Conservation (phyloP, 2,888 invertebrate genomes). For the Drosophila limbata region DNA sequence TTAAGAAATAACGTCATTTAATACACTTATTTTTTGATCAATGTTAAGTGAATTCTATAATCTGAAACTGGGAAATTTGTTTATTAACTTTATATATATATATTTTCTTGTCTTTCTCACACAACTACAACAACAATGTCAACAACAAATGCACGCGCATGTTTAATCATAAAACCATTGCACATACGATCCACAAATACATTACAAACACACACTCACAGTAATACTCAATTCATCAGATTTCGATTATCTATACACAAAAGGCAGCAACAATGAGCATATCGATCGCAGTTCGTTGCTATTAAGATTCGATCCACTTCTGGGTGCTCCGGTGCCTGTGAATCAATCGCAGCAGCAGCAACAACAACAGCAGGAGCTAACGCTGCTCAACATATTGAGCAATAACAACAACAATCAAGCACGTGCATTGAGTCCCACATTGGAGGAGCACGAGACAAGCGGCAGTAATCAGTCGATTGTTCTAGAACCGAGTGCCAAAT, state of each 20-base stretch:
- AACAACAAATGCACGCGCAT: constrained; percentile 61
- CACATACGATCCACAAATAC: constrained; percentile 18
- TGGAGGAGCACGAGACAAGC: constrained; percentile 83
- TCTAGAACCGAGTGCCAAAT: constrained; percentile 70
- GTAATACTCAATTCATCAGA: constrained; percentile 85
- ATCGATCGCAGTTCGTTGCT: constrained; percentile 84
- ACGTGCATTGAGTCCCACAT: constrained; percentile 80
- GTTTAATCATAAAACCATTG: constrained; percentile 15
- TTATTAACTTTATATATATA: constrained; percentile 49
- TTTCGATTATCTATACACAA: constrained; percentile 85
- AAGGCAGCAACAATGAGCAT: constrained; percentile 83
- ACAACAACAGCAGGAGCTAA: constrained; percentile 61
- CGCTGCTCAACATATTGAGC: constrained; percentile 52
- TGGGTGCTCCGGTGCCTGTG: constrained; percentile 82
- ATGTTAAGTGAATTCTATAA: too few species aligned
- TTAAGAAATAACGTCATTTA: constrained; percentile 8
- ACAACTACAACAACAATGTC: constrained; percentile 20
- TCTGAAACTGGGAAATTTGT: constrained; percentile 9
- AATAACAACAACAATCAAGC: constrained; percentile 43
- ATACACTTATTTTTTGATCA: too few species aligned
- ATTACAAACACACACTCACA: constrained; percentile 45
- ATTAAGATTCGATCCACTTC: constrained; percentile 85
- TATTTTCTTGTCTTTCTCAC: constrained; percentile 45
- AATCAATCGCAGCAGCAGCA: constrained; percentile 70
- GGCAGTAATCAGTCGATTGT: constrained; percentile 75